Conservation (phyloP, 2,888 invertebrate species). For the Liodrosophila aerea region DNA sequence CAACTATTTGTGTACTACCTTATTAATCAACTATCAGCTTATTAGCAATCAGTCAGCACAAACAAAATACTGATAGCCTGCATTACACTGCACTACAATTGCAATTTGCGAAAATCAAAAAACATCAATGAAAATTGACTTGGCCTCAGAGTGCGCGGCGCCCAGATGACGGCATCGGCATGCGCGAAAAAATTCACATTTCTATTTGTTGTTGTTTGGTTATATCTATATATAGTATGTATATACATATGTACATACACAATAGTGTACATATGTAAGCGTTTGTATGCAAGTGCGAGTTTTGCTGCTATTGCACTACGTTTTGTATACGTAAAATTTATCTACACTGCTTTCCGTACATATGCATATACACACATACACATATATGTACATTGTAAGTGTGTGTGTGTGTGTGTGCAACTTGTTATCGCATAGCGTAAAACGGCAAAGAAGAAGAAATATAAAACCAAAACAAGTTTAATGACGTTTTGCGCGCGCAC, state of each 20-base stretch:
- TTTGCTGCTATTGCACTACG: constrained; percentile 41
- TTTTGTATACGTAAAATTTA: constrained; percentile 62
- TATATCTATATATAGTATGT: background rate
- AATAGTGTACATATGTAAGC: constrained; percentile 6
- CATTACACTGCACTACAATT: constrained; percentile 2
- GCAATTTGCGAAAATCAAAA: constrained; percentile 23
- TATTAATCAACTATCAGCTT: too few relatives aligned
- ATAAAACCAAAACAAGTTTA: constrained; percentile 78
- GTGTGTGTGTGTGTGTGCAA: constrained; percentile 54
- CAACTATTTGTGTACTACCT: too few relatives aligned
- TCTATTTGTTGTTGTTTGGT: constrained; percentile 27
- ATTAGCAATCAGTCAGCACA: too few relatives aligned
- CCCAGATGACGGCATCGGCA: constrained; percentile 71
- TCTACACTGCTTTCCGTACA: constrained; percentile 54
- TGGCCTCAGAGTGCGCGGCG: constrained; percentile 52
- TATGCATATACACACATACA: constrained; percentile 44
- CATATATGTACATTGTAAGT: constrained; percentile 2
- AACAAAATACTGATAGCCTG: constrained; percentile 6
- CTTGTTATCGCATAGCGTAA: constrained; percentile 77
- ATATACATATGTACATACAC: constrained; percentile 6
- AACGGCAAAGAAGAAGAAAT: constrained; percentile 56
- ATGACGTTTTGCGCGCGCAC: constrained; percentile 77
- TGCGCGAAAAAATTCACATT: constrained; percentile 56
- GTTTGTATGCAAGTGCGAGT: constrained; percentile 5
- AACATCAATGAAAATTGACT: constrained; percentile 38